phyloP scores from a whole-genome alignment of 1,140 invertebrate species.

The Stenopsyche tienmushanensis region DNA sequence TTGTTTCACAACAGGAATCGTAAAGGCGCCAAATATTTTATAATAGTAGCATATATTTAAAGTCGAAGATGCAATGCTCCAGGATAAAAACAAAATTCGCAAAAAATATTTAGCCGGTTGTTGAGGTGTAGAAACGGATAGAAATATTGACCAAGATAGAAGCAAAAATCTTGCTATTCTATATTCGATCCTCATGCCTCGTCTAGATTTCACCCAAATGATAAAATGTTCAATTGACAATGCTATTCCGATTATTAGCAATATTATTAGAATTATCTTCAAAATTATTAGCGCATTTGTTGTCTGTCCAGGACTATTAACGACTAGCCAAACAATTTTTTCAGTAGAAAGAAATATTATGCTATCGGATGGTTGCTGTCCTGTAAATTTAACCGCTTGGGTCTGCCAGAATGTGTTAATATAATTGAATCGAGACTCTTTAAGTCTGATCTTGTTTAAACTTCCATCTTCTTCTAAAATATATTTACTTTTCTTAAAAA shows the following conservation, averaged over 20 bases:
- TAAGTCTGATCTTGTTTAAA: neutral
- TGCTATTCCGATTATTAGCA: neutral
- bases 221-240: neutral
- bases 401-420: neutral
- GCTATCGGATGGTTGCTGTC: neutral
- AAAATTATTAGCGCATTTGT: no score
- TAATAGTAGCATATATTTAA: neutral
- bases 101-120: neutral
- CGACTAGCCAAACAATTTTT: neutral
- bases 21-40: neutral
- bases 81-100: neutral
- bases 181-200: no score
- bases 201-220: no score
- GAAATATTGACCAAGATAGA: neutral
- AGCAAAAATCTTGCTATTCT: no score
- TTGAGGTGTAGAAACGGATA: neutral
- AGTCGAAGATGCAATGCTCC: neutral
- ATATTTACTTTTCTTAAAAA: neutral
- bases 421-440: neutral
- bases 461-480: neutral
- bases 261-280: neutral
- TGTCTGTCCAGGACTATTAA: no score
- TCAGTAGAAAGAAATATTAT: neutral
- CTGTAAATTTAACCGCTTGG: neutral
- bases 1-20: neutral